Evolutionary conservation across 1,140 invertebrate genomes (phyloP).

Genomic region (Drosophila mojavensis): DNA sequence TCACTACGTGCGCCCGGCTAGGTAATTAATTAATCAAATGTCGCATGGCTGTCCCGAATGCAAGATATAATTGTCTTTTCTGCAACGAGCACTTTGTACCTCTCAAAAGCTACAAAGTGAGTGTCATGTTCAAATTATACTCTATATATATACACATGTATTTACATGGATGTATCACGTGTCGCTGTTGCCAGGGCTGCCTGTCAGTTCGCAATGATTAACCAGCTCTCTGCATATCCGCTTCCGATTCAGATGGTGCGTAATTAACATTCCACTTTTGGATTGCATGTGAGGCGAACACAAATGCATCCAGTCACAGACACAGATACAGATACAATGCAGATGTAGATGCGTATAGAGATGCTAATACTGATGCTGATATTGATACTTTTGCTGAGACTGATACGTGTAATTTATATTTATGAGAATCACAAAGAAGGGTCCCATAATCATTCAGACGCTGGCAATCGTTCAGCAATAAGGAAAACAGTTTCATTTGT

Average conservation of each 20-base stretch:
- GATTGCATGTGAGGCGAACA: not conserved
- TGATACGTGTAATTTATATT: no score
- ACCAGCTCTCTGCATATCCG: not conserved
- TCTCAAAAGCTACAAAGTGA: not conserved
- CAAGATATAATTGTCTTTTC: not conserved
- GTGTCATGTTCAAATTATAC: not conserved
- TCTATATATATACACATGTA: not conserved
- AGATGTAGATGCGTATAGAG: not conserved
- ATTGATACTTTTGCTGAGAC: not conserved
- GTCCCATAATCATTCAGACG: no score
- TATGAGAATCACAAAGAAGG: no score
- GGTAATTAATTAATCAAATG: constrained; percentile 7
- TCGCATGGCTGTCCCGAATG: not conserved
- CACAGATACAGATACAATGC: not conserved
- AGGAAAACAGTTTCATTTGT: not conserved
- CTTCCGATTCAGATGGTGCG: not conserved
- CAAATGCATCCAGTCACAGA: not conserved
- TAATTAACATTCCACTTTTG: constrained; percentile 12
- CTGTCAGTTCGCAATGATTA: constrained; percentile 4
- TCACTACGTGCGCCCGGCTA: not conserved
- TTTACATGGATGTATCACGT: not conserved
- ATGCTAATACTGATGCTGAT: not conserved
- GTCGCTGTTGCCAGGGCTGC: not conserved
- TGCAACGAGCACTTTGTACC: constrained; percentile 4
- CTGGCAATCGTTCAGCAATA: no score